A percentile compares a stretch with the other conserved stretches of the same genome.
Evolutionary conservation across 2,113 vertebrate species (phyloP).

Genomic region (Calypte anna): DNA sequence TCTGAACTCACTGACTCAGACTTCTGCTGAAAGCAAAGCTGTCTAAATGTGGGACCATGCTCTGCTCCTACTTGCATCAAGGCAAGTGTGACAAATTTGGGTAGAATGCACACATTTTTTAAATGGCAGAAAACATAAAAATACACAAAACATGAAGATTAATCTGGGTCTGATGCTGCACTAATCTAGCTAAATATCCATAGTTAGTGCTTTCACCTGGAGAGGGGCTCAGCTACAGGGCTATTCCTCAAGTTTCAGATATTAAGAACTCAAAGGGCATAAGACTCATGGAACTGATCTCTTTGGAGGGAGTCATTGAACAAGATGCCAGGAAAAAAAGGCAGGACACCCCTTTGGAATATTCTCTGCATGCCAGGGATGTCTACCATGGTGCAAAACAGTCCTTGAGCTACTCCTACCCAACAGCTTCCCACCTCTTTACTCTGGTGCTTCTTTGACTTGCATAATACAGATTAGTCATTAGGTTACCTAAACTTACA

Average conservation of each 20-base stretch:
- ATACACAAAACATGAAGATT: not conserved
- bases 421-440: not conserved
- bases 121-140: not conserved
- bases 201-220: not conserved
- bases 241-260: not conserved
- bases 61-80: not conserved
- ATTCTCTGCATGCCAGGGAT: not conserved
- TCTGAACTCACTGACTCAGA: not conserved
- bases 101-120: too few species aligned
- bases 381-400: not conserved
- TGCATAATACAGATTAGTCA: not conserved
- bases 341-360: not conserved
- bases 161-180: not conserved
- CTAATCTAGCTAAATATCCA: not conserved
- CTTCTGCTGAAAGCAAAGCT: not conserved
- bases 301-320: not conserved
- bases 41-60: not conserved
- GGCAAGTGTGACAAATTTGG: not conserved
- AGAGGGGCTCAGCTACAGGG: not conserved
- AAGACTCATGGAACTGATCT: fast-evolving
- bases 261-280: not conserved
- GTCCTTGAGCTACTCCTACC: not conserved
- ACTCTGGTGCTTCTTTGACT: not conserved
- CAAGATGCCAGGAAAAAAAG: not conserved
- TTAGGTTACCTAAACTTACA: not conserved